A percentile compares a stretch with the other conserved stretches of the same genome.
Evolutionary conservation across 2,888 invertebrate genomes (phyloP).

Genomic region (Andrena fulva): DNA sequence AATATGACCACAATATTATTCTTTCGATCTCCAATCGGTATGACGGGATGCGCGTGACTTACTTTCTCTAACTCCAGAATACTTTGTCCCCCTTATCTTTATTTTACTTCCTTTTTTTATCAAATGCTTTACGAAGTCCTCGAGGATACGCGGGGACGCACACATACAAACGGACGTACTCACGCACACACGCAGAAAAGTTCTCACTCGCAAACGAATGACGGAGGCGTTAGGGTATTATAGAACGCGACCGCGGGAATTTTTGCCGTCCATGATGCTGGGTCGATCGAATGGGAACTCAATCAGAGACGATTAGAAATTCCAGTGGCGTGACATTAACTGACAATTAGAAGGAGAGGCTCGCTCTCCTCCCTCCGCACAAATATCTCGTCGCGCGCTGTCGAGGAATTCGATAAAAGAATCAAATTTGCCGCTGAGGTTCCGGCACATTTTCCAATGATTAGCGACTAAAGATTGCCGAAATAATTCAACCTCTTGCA

Average conservation of each 20-base stretch:
- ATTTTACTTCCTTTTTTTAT: constrained; percentile 47
- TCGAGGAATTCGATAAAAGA: background rate
- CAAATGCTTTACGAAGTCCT: constrained; percentile 51
- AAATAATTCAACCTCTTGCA: too few relatives aligned
- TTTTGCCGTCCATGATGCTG: constrained; percentile 13
- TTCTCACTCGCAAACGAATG: constrained; percentile 22
- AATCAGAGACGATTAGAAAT: constrained; percentile 3
- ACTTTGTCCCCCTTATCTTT: constrained; percentile 36
- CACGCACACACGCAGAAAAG: constrained; percentile 21
- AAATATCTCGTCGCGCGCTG: background rate
- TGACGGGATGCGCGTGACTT: constrained; percentile 42
- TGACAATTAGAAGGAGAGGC: constrained; percentile 1
- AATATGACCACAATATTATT: background rate
- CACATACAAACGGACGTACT: constrained; percentile 20
- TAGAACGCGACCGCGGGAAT: constrained; percentile 31
- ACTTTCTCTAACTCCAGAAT: constrained; percentile 57
- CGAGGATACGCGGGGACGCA: constrained; percentile 24
- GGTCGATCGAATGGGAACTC: constrained; percentile 27
- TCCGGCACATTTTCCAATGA: background rate
- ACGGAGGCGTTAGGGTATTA: constrained; percentile 15
- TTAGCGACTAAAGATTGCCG: too few relatives aligned
- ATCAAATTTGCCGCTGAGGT: background rate
- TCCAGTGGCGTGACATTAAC: constrained; percentile 14
- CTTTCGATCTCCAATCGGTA: constrained; percentile 24
- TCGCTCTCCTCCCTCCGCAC: background rate